These are phyloP conservation scores for Epizoanthus ramosus DNA, from an alignment of 92 coral and sea anemone genomes.

Conservation along the genomic window DNA sequence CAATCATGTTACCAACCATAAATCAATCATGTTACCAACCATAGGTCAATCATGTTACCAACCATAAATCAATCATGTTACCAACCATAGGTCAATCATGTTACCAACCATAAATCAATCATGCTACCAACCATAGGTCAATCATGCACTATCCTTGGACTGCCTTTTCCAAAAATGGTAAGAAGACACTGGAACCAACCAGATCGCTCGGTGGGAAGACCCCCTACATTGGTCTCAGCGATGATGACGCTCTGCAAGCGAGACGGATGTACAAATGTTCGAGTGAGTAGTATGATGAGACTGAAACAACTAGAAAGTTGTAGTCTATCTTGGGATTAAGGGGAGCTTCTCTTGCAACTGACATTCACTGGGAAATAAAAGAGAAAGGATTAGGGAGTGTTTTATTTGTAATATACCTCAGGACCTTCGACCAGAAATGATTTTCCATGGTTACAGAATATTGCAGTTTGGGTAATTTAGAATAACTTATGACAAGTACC, in stretches of 20 bases:
- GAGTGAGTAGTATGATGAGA: constrained; percentile 50
- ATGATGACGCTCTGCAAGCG: constrained; percentile 90
- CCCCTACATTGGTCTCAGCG: constrained; percentile 87
- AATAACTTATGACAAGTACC: no score
- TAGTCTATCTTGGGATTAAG: no score
- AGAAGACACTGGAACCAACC: constrained; percentile 76
- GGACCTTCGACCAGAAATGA: no score
- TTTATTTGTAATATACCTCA: no score
- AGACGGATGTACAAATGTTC: constrained; percentile 91
- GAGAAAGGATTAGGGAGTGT: no score
- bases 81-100: no score
- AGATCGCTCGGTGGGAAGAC: constrained; percentile 72
- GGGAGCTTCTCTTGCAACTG: no score
- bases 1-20: neutral
- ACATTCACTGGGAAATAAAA: no score
- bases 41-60: neutral
- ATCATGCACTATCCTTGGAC: constrained; percentile 97
- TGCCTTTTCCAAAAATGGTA: constrained; percentile 86
- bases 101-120: neutral
- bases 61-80: constrained; percentile 66
- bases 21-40: constrained; percentile 67
- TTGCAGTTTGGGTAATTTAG: no score
- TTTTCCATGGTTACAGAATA: no score
- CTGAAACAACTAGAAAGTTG: no score
- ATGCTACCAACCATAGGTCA: constrained; percentile 20